These are phyloP conservation scores for Lottia gigantea DNA, from an alignment of 2,888 invertebrate genomes.

Conservation along the genomic window DNA sequence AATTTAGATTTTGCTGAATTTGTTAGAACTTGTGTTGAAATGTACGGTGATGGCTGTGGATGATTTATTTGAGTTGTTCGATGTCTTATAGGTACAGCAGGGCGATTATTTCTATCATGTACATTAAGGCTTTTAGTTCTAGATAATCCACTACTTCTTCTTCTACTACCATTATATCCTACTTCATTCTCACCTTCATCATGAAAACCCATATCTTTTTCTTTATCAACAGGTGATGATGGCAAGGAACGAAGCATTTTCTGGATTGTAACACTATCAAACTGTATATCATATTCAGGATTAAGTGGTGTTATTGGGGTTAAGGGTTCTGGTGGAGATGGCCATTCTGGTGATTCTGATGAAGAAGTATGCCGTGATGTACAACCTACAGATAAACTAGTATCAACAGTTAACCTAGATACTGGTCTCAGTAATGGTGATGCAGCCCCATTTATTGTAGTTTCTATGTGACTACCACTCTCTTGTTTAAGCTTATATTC, in stretches of 20 bases:
- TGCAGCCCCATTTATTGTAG: neutral
- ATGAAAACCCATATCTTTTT: constrained; percentile 54
- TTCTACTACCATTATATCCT: constrained; percentile 19
- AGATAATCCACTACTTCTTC: constrained; percentile 28
- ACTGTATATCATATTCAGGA: constrained; percentile 63
- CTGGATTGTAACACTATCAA: constrained; percentile 88
- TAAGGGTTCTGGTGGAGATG: constrained; percentile 61
- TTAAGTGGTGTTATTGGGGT: constrained; percentile 56
- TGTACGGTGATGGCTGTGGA: neutral
- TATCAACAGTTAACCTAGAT: constrained; percentile 33
- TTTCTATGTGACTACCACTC: neutral
- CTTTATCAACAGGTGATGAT: constrained; percentile 47
- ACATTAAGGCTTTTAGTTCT: constrained; percentile 41
- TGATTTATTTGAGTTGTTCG: constrained; percentile 4
- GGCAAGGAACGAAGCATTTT: constrained; percentile 95
- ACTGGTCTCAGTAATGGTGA: constrained; percentile 17
- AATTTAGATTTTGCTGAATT: constrained; percentile 34
- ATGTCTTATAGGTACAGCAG: constrained; percentile 3
- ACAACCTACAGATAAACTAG: constrained; percentile 15
- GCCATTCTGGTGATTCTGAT: constrained; percentile 65
- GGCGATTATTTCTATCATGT: constrained; percentile 33
- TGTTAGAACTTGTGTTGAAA: constrained; percentile 21
- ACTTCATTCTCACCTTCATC: constrained; percentile 39
- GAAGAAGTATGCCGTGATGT: constrained; percentile 65
- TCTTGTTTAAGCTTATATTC: neutral